Evolutionary conservation across 2,888 invertebrate species (phyloP), one percentile per base, ranked within the genome.

Genomic region (Scaeva pyrastri): DNA sequence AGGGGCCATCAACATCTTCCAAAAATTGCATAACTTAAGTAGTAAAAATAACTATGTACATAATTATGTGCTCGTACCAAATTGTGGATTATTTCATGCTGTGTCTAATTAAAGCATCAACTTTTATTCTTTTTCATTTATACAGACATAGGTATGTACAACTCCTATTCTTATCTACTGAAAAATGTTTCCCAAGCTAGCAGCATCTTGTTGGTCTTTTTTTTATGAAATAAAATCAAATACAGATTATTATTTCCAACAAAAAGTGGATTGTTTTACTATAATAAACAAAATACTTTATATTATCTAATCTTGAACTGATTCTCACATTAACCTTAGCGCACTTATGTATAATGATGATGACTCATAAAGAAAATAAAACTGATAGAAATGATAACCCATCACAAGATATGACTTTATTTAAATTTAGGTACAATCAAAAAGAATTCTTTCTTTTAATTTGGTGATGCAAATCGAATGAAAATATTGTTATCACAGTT

Each of bases 361-460:
- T 52, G 52, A 26, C 23, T 52, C 23, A 52, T 31, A 31, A 31
- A 31, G 31, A 31, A 31, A 31, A 31, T 8, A 12, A 4, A 50
- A 50, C 19, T 23, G 50, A 52, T 52, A 52, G n/a, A 52, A 26
- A 7, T 52, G 52, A 52, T 52, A 52, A 52, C 52, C 7, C 26
- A 52, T 52, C 52, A 52, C 23, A 1, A 2, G 2, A 52, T 52
- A 26, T 8, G 52, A 8, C 23, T 52, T 52, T n/a, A 52, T 26
- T 52, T 52, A 14, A 52, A 52, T 52, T 14, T 23, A 31, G 8
- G 31, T 31, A 52, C 23, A 7, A 0, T 52, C 52, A 52, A 26
- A 26, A 26, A 26, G 23, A 14, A 52, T 52, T 5, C 4, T n/a
- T 52, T 23, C 21, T 7, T 50, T 50, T 14, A 23, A 50, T 16